These are phyloP conservation scores for Thalpophila matura DNA, from an alignment of 2,888 invertebrate species.

Conservation along the genomic window DNA sequence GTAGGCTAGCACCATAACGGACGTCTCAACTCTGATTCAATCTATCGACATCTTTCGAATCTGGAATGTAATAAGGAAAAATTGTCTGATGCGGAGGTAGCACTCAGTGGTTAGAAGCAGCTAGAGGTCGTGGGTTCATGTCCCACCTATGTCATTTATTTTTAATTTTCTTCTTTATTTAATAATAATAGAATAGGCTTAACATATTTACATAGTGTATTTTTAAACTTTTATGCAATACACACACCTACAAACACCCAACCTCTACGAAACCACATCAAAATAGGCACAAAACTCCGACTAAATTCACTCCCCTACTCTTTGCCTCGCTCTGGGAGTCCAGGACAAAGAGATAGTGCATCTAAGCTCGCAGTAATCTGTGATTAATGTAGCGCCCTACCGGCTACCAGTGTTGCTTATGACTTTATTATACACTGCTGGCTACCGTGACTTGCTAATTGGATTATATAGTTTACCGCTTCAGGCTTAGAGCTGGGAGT, in stretches of 20 bases:
- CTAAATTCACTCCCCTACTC: conserved; percentile 55
- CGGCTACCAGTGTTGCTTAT: conserved; percentile 79
- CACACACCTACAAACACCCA: not conserved
- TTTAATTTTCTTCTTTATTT: no score
- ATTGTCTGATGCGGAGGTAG: no score
- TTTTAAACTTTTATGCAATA: not conserved
- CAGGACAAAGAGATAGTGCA: conserved; percentile 78
- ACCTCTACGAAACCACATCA: not conserved
- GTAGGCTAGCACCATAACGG: no score
- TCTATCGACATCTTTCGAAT: no score
- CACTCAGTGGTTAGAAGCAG: no score
- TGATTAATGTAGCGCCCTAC: conserved; percentile 80
- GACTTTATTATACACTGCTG: conserved; percentile 74
- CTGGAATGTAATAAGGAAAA: no score
- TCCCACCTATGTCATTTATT: no score
- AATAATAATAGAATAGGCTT: no score
- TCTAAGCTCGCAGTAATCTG: conserved; percentile 79
- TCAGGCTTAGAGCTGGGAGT: not conserved
- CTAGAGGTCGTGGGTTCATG: no score
- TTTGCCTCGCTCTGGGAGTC: conserved; percentile 79
- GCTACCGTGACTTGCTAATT: conserved; percentile 66
- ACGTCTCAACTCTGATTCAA: no score
- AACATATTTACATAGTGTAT: no score
- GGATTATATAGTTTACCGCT: conserved; percentile 58
- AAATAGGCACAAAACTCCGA: conserved; percentile 36